Evolutionary conservation across 1,140 invertebrate species (phyloP).

Genomic region (Drosophila navojoa): DNA sequence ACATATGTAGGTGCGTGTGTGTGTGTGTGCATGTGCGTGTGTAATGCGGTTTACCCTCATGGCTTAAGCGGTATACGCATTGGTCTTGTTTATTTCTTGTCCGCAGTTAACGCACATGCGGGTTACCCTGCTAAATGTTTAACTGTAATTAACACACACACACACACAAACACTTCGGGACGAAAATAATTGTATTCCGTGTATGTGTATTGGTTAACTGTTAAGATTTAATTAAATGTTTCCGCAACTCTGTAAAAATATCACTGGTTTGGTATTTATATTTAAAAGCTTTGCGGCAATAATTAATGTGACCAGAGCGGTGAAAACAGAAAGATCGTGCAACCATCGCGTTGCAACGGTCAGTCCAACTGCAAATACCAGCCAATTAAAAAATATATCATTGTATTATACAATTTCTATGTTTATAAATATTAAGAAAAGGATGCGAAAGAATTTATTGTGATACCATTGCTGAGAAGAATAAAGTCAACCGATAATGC

Average conservation of each 20-base stretch:
- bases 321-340: background rate
- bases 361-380: too few species aligned
- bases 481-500: too few species aligned
- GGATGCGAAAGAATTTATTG: too few species aligned
- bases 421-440: background rate
- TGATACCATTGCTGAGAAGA: too few species aligned
- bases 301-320: background rate
- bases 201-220: background rate
- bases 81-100: conserved; percentile 55
- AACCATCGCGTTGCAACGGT: too few species aligned
- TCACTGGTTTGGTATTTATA: background rate
- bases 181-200: conserved; percentile 8
- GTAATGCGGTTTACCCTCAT: conserved; percentile 56
- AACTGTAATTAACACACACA: conserved; percentile 65
- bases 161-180: conserved; percentile 12
- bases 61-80: conserved; percentile 13
- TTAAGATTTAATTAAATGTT: conserved; percentile 5
- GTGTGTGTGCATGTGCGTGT: conserved; percentile 40
- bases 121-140: conserved; percentile 50
- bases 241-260: background rate
- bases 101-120: conserved; percentile 37
- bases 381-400: too few species aligned
- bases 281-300: background rate
- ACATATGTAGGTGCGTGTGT: background rate
- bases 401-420: too few species aligned